Conservation (phyloP, 2,888 invertebrate species). For the Fissipunctia ypsillon region DNA sequence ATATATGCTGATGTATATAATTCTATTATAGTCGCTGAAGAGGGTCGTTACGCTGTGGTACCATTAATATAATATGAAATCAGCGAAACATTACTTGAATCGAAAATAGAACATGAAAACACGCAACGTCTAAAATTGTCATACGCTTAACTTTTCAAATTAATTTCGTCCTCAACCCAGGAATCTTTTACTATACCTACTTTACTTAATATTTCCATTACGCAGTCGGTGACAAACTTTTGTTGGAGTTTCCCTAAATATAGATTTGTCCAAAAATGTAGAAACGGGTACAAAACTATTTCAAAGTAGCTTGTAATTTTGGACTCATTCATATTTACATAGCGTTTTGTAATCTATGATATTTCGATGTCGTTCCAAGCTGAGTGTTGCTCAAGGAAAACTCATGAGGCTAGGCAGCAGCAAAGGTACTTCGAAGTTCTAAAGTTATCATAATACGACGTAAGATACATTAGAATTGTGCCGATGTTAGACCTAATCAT, state of each 20-base stretch:
- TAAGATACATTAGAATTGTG: no score
- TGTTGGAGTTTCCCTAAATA: constrained; percentile 2
- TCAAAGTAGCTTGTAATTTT: constrained; percentile 19
- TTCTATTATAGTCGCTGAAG: not conserved
- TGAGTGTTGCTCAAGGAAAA: no score
- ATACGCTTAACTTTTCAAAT: constrained; percentile 43
- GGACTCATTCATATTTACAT: not conserved
- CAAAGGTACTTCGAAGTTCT: not conserved
- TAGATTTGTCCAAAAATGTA: constrained; percentile 1
- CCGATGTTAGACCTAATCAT: not conserved
- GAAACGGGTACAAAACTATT: not conserved
- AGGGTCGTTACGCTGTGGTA: not conserved
- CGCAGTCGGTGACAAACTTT: constrained; percentile 9
- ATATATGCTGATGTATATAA: not conserved
- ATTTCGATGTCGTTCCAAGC: no score
- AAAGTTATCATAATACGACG: not conserved
- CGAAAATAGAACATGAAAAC: constrained; percentile 24
- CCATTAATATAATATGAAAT: not conserved
- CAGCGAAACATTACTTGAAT: constrained; percentile 21
- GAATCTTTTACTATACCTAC: constrained; percentile 7
- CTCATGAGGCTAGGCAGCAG: no score
- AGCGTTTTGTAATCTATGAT: not conserved
- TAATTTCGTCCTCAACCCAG: constrained; percentile 19
- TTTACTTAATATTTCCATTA: constrained; percentile 31
- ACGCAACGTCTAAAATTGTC: constrained; percentile 36